Evolutionary conservation across 2,797 vertebrate species (phyloP).

Genomic region (Melanotaenia trifasciata): DNA sequence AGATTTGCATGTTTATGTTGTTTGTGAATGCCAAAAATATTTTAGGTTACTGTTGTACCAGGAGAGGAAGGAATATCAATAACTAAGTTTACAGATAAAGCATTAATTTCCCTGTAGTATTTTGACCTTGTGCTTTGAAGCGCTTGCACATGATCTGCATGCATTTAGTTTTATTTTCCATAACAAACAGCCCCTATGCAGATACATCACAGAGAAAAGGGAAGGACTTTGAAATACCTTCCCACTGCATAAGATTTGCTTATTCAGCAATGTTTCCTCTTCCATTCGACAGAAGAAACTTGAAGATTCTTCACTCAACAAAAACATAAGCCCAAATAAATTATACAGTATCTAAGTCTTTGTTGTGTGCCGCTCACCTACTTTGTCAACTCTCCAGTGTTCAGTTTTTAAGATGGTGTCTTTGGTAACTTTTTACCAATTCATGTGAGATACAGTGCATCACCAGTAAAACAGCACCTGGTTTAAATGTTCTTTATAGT

Average conservation of each 20-base stretch:
- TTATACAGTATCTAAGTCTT: constrained; percentile 80
- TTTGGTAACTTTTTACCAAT: constrained; percentile 80
- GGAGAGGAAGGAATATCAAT: constrained; percentile 68
- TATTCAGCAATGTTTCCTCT: constrained; percentile 80
- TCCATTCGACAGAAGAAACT: constrained; percentile 75
- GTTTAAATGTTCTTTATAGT: constrained; percentile 59
- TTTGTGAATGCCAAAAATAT: constrained; percentile 64
- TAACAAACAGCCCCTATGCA: constrained; percentile 75
- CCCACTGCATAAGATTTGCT: constrained; percentile 78
- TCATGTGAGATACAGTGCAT: constrained; percentile 41
- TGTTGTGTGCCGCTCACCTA: constrained; percentile 74
- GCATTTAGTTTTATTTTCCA: constrained; percentile 76
- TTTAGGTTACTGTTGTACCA: constrained; percentile 42
- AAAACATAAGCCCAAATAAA: constrained; percentile 79
- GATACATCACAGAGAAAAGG: constrained; percentile 73
- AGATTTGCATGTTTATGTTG: constrained; percentile 77
- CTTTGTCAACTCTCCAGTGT: constrained; percentile 81
- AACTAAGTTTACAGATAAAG: constrained; percentile 71
- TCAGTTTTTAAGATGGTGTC: constrained; percentile 77
- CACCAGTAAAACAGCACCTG: constrained; percentile 49
- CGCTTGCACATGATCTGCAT: constrained; percentile 75
- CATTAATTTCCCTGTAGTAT: constrained; percentile 71
- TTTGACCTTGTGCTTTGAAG: constrained; percentile 81
- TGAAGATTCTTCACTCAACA: constrained; percentile 72
- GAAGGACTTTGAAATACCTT: constrained; percentile 77